A percentile compares a stretch with the other conserved stretches of the same genome.
Evolutionary conservation across 2,113 vertebrate species (phyloP).

Genomic region (Sciurus niger): DNA sequence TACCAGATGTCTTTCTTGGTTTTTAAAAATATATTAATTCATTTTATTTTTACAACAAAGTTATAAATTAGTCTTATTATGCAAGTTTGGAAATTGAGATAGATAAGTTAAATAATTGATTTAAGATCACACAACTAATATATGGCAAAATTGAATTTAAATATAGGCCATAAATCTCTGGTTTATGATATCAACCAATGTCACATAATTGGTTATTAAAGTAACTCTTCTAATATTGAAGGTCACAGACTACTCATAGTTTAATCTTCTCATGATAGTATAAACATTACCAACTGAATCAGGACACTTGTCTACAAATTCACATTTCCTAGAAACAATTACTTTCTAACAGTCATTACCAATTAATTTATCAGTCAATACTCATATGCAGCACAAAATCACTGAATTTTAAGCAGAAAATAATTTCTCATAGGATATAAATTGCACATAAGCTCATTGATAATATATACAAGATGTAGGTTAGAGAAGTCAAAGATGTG

Average conservation of each 20-base stretch:
- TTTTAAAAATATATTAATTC: neutral
- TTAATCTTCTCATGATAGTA: neutral
- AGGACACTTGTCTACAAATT: constrained; percentile 28
- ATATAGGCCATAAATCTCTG: neutral
- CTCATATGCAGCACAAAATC: neutral
- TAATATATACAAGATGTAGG: neutral
- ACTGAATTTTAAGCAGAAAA: neutral
- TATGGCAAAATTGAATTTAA: neutral
- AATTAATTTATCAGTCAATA: neutral
- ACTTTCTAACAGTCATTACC: neutral
- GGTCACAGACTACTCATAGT: neutral
- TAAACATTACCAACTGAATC: neutral
- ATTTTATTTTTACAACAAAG: neutral
- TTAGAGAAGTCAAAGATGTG: neutral
- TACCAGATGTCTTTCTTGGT: neutral
- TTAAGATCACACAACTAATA: neutral
- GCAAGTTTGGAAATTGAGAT: neutral
- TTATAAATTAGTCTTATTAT: neutral
- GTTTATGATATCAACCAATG: neutral
- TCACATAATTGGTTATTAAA: neutral
- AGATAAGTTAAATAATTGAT: neutral
- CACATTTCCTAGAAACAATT: neutral
- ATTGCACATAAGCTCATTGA: neutral
- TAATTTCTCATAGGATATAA: neutral
- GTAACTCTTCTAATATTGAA: neutral